A percentile compares a stretch with the other conserved stretches of the same genome.
Evolutionary conservation across 1,140 invertebrate species (phyloP).

Genomic region (Drosophila sulfurigaster): DNA sequence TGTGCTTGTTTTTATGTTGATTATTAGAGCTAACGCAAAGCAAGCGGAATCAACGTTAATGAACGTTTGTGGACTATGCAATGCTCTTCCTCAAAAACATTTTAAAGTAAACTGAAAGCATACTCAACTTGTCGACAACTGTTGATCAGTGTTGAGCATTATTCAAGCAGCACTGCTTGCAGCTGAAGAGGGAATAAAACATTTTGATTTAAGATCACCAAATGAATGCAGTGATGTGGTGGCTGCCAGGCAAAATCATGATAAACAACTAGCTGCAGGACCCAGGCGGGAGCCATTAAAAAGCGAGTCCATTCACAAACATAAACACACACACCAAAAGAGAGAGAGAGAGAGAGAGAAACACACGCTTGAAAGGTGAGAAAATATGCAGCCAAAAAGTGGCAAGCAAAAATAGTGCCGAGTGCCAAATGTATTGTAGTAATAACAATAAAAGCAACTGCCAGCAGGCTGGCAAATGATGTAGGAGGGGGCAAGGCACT

Average conservation of each 20-base stretch:
- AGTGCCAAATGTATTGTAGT: constrained; percentile 82
- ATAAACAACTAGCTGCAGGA: constrained; percentile 52
- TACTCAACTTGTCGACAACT: not conserved
- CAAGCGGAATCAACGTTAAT: constrained; percentile 3
- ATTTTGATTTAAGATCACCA: constrained; percentile 75
- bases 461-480: constrained; percentile 48
- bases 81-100: constrained; percentile 34
- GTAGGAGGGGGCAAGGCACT: constrained; percentile 12
- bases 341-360: constrained; percentile 17
- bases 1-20: constrained; percentile 57
- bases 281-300: constrained; percentile 58
- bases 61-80: constrained; percentile 3
- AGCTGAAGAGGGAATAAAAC: constrained; percentile 24
- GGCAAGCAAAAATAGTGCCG: constrained; percentile 75
- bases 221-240: constrained; percentile 62
- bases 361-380: constrained; percentile 59
- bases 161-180: not conserved
- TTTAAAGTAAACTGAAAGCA: not conserved
- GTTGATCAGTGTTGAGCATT: not conserved
- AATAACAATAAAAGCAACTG: constrained; percentile 82
- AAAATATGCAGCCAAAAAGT: constrained; percentile 69
- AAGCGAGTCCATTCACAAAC: constrained; percentile 42
- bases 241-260: constrained; percentile 63
- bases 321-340: constrained; percentile 25
- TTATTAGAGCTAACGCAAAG: constrained; percentile 54